phyloP scores from a whole-genome alignment of 2,113 vertebrate species.

The Mus pahari region DNA sequence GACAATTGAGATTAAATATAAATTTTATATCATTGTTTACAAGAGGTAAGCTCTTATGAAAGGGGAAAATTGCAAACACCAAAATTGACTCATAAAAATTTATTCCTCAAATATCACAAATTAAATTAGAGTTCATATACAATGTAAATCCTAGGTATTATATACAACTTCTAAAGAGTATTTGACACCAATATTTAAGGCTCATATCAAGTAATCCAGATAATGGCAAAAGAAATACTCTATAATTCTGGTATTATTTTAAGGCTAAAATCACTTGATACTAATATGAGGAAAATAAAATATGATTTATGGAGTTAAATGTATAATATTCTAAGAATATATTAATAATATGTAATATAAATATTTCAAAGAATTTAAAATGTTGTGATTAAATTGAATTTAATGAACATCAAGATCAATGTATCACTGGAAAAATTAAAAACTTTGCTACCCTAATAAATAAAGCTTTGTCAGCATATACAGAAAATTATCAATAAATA shows the following conservation, averaged over 20 bases:
- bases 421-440: conserved; percentile 1
- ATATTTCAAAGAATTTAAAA: not conserved
- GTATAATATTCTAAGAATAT: not conserved
- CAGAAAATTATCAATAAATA: not conserved
- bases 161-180: not conserved
- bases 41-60: not conserved
- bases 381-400: not conserved
- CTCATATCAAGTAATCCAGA: not conserved
- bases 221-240: not conserved
- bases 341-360: not conserved
- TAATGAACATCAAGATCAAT: not conserved
- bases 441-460: not conserved
- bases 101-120: not conserved
- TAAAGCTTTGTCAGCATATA: not conserved
- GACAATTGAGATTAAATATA: not conserved
- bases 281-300: not conserved
- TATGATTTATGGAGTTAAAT: not conserved
- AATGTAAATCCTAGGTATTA: not conserved
- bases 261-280: not conserved
- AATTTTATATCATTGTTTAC: not conserved
- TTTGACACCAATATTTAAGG: not conserved
- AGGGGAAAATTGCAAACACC: not conserved
- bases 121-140: not conserved
- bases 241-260: not conserved
- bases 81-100: not conserved